Conservation (phyloP, 2,113 vertebrate species). For the Ophthalmolycus amberensis region DNA sequence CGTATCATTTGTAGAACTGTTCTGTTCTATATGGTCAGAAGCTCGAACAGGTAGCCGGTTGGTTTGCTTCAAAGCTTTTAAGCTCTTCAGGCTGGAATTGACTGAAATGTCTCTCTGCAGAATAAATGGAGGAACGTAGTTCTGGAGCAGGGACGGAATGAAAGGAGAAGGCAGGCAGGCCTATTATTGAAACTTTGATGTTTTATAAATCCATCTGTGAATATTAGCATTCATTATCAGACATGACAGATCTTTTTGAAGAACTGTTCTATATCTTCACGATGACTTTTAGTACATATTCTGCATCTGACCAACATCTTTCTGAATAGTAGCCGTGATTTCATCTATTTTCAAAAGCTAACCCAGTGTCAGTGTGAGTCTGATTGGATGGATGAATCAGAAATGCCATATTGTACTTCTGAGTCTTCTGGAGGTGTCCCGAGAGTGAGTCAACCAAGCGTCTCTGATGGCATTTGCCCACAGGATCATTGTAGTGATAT, state of each 20-base stretch:
- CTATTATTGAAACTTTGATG: not conserved
- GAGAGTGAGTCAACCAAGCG: conserved; percentile 27
- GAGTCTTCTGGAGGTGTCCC: conserved; percentile 42
- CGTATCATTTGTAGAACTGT: not conserved
- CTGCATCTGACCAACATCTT: not conserved
- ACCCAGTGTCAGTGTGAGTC: conserved; percentile 50
- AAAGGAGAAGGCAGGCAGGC: not conserved
- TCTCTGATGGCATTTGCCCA: conserved; percentile 43
- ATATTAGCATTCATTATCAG: not conserved
- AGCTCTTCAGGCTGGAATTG: not conserved
- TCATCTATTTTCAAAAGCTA: conserved; percentile 25
- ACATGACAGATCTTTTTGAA: not conserved
- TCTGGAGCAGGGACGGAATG: not conserved
- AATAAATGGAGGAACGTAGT: not conserved
- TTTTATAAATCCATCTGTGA: not conserved
- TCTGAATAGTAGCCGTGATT: not conserved
- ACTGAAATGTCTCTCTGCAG: not conserved
- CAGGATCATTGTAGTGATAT: conserved; percentile 55
- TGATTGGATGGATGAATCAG: conserved; percentile 55
- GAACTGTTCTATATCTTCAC: not conserved
- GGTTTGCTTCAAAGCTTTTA: conserved; percentile 1
- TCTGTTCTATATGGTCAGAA: not conserved
- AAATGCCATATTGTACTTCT: conserved; percentile 32
- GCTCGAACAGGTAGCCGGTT: not conserved
- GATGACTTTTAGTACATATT: not conserved